A percentile compares a stretch with the other conserved stretches of the same genome.
Evolutionary conservation across 2,888 invertebrate genomes (phyloP).

Genomic region (Autographa gamma): DNA sequence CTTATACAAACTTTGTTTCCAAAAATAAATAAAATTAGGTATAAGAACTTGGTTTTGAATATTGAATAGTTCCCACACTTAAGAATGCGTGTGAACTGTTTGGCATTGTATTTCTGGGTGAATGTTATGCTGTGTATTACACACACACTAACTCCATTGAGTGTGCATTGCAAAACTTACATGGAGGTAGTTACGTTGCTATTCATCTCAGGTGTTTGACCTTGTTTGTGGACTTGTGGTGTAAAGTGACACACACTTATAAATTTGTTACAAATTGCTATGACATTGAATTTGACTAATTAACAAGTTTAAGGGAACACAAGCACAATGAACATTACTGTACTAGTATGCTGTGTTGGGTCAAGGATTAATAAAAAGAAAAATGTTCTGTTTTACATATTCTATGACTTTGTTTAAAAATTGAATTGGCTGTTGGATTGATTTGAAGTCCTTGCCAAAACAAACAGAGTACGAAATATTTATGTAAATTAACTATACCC

Average conservation of each 20-base stretch:
- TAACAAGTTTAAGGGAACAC: slow-evolving; percentile 42
- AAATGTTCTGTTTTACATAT: neutral
- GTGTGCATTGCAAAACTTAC: slow-evolving; percentile 77
- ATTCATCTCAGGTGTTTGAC: slow-evolving; percentile 77
- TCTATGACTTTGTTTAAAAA: too few species aligned
- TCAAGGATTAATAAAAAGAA: neutral
- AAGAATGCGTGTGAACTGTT: slow-evolving; percentile 80
- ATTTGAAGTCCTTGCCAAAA: too few species aligned
- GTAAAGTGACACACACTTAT: slow-evolving; percentile 70
- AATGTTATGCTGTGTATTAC: slow-evolving; percentile 74
- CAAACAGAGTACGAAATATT: too few species aligned
- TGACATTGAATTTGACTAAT: slow-evolving; percentile 60
- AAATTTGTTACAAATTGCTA: slow-evolving; percentile 60
- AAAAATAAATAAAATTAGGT: neutral
- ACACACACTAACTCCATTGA: slow-evolving; percentile 67
- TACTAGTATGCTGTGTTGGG: slow-evolving; percentile 11
- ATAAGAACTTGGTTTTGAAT: slow-evolving; percentile 53
- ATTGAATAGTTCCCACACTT: slow-evolving; percentile 72
- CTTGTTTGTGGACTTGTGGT: slow-evolving; percentile 71
- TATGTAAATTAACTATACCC: too few species aligned
- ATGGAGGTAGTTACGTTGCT: slow-evolving; percentile 51
- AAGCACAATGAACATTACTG: slow-evolving; percentile 22
- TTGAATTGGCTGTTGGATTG: too few species aligned
- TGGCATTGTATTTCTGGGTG: slow-evolving; percentile 81
- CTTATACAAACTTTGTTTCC: slow-evolving; percentile 5